These are phyloP conservation scores for Digitonthophagus gazella DNA, from an alignment of 2,888 invertebrate genomes.

Conservation along the genomic window DNA sequence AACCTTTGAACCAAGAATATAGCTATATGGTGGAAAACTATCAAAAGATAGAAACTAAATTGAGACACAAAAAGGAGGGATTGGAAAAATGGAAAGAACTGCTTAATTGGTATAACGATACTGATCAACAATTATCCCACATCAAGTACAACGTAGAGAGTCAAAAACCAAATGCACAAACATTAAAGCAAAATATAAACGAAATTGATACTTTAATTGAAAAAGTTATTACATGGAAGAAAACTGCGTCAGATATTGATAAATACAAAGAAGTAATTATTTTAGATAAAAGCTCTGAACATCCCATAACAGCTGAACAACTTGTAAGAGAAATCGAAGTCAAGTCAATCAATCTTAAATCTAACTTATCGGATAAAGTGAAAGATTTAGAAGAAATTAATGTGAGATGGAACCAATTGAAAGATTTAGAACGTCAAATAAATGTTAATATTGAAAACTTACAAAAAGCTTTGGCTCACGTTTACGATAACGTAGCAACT, in stretches of 20 bases:
- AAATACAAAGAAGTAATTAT: constrained; percentile 67
- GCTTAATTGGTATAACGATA: constrained; percentile 77
- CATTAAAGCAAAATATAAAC: constrained; percentile 65
- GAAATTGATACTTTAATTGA: constrained; percentile 69
- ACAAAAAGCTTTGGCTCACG: constrained; percentile 58
- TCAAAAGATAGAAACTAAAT: constrained; percentile 70
- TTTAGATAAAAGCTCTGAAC: constrained; percentile 67
- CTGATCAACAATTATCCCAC: constrained; percentile 74
- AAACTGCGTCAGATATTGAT: constrained; percentile 66
- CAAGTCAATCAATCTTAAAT: constrained; percentile 65
- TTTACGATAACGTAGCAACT: constrained; percentile 55
- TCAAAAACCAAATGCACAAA: constrained; percentile 68
- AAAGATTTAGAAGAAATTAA: constrained; percentile 69
- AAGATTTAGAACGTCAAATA: constrained; percentile 68
- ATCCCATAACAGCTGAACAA: constrained; percentile 70
- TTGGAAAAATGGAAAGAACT: constrained; percentile 83
- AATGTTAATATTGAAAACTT: constrained; percentile 63
- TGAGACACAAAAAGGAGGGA: constrained; percentile 70
- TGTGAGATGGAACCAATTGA: constrained; percentile 76
- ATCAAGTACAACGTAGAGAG: constrained; percentile 78
- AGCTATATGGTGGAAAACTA: constrained; percentile 74
- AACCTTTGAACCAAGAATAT: constrained; percentile 71
- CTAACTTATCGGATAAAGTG: constrained; percentile 65
- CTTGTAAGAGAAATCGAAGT: constrained; percentile 72
- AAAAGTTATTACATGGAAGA: constrained; percentile 70